Percentiles rank a stretch among this genome's conserved stretches.
Conservation (phyloP, 1,140 invertebrate genomes). For the Papilio helenus region DNA sequence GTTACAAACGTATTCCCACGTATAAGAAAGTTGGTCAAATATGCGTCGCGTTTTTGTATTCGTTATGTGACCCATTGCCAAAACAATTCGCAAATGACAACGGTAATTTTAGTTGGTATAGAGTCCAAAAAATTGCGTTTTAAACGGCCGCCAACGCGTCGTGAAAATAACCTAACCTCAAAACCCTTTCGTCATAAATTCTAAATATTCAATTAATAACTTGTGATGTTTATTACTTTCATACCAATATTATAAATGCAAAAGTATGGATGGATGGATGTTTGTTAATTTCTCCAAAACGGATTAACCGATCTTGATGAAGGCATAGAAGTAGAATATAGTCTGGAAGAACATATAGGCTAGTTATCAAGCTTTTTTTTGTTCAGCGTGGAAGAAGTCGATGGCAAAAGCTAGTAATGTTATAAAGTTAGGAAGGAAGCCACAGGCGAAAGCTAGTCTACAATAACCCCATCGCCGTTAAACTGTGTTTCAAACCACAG, state of each 20-base stretch:
- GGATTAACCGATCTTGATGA: too few species aligned
- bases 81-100: conserved; percentile 22
- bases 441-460: conserved; percentile 8
- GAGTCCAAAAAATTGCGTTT: background rate
- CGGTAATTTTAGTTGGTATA: background rate
- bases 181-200: background rate
- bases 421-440: background rate
- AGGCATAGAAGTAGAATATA: too few species aligned
- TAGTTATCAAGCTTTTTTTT: too few species aligned
- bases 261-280: too few species aligned
- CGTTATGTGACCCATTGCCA: background rate
- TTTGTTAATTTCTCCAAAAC: too few species aligned
- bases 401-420: background rate
- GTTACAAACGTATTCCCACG: conserved; percentile 13
- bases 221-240: too few species aligned
- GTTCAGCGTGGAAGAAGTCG: too few species aligned
- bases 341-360: too few species aligned
- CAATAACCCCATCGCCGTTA: conserved; percentile 29
- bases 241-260: too few species aligned
- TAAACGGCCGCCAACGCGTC: background rate
- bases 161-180: background rate
- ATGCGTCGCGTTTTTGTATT: conserved; percentile 8
- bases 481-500: conserved; percentile 33
- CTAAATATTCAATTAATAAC: background rate
- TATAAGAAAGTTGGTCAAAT: conserved; percentile 18